Percentiles rank a stretch among this genome's conserved stretches.
phyloP scores from a whole-genome alignment of 2,113 vertebrate species.

The Atrichornis clamosus region DNA sequence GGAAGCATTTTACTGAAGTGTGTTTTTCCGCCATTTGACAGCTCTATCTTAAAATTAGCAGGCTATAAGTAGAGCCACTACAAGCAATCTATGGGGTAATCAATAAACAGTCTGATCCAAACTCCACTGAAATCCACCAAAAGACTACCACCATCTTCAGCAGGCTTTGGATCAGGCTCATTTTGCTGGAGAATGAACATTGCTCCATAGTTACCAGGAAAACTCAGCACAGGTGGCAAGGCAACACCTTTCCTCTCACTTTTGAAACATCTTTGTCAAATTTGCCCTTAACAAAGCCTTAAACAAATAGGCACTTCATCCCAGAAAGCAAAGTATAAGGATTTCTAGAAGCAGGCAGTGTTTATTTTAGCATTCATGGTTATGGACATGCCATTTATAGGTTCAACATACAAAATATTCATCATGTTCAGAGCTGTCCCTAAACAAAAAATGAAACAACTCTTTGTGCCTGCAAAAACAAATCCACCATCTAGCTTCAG shows the following conservation, averaged over 20 bases:
- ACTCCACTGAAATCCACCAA: background rate
- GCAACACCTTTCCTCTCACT: background rate
- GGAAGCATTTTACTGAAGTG: background rate
- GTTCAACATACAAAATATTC: background rate
- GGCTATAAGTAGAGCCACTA: background rate
- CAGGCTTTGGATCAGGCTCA: background rate
- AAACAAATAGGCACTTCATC: background rate
- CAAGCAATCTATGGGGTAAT: background rate
- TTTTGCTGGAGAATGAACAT: background rate
- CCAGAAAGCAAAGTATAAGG: background rate
- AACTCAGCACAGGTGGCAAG: background rate
- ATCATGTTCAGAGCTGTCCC: background rate
- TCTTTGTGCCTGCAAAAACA: background rate
- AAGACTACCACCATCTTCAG: background rate
- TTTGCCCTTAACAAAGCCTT: background rate
- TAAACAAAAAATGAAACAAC: background rate
- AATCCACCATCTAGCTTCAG: background rate
- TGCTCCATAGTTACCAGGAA: background rate
- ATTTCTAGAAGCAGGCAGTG: background rate
- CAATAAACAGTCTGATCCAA: background rate
- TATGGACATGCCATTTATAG: background rate
- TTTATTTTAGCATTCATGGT: background rate
- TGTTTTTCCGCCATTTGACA: background rate
- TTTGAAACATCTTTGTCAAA: background rate
- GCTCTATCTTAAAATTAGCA: background rate